Conservation (phyloP, 2,888 invertebrate species). For the Drosophila suboccidentalis region DNA sequence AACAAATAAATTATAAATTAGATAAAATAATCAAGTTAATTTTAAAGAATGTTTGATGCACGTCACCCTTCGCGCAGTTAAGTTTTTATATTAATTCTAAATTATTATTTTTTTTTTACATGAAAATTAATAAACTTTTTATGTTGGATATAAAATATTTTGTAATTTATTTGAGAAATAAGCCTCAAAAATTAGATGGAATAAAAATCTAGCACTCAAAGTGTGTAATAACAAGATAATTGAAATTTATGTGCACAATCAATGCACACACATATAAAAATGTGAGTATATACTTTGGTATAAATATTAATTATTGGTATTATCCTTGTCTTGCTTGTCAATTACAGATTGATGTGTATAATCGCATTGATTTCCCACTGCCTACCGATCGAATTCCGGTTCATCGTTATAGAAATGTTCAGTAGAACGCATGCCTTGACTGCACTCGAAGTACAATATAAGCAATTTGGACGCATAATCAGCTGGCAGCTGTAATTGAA, state of each 20-base stretch:
- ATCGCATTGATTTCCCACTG: constrained; percentile 1
- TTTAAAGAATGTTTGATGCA: no score
- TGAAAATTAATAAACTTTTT: neutral
- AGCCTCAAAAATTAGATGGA: constrained; percentile 29
- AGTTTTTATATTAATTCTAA: no score
- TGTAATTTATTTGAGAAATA: constrained; percentile 40
- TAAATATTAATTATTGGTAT: constrained; percentile 37
- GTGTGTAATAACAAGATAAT: constrained; percentile 57
- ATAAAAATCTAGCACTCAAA: constrained; percentile 57
- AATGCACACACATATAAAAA: constrained; percentile 43
- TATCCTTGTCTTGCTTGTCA: constrained; percentile 22
- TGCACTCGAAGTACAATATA: constrained; percentile 62
- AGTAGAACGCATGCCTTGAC: constrained; percentile 57
- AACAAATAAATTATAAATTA: no score
- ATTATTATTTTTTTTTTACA: no score
- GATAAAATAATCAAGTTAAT: no score
- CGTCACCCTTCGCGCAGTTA: no score
- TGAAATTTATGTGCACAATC: constrained; percentile 24
- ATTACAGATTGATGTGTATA: constrained; percentile 42
- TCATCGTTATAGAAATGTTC: constrained; percentile 66
- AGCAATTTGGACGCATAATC: constrained; percentile 61
- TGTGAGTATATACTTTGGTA: constrained; percentile 45
- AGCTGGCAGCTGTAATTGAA: constrained; percentile 45
- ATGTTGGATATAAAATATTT: constrained; percentile 27
- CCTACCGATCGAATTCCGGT: constrained; percentile 69